phyloP scores from a whole-genome alignment of 2,113 vertebrate genomes.

The Opisthocomus hoazin region DNA sequence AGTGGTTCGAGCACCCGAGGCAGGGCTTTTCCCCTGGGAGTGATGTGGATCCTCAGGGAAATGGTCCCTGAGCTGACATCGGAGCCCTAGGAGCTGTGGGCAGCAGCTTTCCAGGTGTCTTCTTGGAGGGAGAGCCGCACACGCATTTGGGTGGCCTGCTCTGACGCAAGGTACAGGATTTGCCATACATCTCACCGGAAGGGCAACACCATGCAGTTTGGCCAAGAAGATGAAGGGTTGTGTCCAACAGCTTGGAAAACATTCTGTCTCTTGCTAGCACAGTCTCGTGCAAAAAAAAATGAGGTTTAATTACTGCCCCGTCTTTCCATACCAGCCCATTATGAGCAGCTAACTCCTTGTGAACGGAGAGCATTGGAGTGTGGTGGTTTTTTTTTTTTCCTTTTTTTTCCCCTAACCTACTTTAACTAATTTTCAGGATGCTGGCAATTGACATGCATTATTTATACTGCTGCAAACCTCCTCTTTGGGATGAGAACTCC shows the following conservation, averaged over 20 bases:
- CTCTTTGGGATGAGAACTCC: conserved; percentile 34
- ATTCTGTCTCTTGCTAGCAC: neutral
- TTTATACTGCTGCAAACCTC: conserved; percentile 46
- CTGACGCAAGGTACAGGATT: neutral
- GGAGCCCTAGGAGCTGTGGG: neutral
- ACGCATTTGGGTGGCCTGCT: neutral
- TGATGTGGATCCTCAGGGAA: neutral
- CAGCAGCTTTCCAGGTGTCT: neutral
- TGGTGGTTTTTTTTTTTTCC: neutral
- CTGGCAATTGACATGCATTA: conserved; percentile 47
- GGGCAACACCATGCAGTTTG: too few relatives aligned
- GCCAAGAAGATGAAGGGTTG: neutral
- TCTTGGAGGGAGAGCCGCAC: neutral
- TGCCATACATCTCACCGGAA: neutral
- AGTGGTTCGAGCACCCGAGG: neutral
- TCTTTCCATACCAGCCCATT: neutral
- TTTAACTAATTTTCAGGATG: conserved; percentile 51
- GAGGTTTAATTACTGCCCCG: neutral
- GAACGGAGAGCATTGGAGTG: neutral
- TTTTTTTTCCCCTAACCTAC: neutral
- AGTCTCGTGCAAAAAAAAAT: neutral
- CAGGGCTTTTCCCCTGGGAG: neutral
- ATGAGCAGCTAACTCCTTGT: neutral
- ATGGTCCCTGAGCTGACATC: neutral
- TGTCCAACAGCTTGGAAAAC: neutral